Conservation (phyloP, 2,797 vertebrate species). For the Basileuterus tristriatus region DNA sequence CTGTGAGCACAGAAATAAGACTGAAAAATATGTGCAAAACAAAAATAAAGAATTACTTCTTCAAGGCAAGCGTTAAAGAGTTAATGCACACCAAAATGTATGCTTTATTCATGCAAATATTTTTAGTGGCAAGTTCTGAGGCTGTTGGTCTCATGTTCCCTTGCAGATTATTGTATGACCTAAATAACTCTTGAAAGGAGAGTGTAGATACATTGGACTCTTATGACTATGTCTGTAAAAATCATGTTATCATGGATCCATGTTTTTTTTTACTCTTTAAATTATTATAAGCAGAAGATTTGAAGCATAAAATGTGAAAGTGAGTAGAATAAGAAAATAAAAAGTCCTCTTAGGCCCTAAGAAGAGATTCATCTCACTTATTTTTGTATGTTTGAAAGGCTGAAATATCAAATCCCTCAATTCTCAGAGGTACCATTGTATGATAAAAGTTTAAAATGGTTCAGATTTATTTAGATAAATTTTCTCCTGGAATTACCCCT, state of each 20-base stretch:
- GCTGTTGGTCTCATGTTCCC: neutral
- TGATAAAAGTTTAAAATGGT: neutral
- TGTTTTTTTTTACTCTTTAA: neutral
- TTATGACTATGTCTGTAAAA: neutral
- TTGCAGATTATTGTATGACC: neutral
- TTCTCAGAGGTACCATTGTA: neutral
- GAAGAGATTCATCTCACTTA: neutral
- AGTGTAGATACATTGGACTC: neutral
- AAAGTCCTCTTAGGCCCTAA: neutral
- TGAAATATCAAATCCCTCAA: neutral
- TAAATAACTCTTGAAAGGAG: neutral
- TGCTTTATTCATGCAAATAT: neutral
- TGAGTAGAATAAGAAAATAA: neutral
- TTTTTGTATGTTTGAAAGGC: neutral
- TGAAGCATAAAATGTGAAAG: neutral
- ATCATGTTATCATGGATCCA: neutral
- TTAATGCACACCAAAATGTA: neutral
- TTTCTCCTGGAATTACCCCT: neutral
- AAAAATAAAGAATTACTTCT: neutral
- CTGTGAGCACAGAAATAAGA: neutral
- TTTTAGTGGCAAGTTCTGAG: neutral
- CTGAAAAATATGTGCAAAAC: neutral
- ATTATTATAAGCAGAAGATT: neutral
- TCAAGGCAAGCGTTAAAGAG: neutral
- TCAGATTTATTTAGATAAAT: neutral